Percentiles rank a stretch among this genome's conserved stretches.
phyloP scores from a whole-genome alignment of 2,113 vertebrate genomes.

The Rhodinocichla rosea region DNA sequence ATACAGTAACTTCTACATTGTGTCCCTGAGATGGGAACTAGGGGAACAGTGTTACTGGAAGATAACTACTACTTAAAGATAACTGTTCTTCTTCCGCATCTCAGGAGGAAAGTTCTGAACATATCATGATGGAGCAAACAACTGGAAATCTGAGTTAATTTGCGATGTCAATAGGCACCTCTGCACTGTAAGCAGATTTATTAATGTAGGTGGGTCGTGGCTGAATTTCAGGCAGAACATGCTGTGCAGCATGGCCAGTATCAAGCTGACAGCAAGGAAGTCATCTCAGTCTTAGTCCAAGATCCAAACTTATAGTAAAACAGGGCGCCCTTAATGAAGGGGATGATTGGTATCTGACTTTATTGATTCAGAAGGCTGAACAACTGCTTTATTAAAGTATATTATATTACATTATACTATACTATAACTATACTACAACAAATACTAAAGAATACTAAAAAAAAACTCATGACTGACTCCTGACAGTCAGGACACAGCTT shows the following conservation, averaged over 20 bases:
- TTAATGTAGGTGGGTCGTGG: accelerated
- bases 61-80: background rate
- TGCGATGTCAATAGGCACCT: background rate
- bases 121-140: background rate
- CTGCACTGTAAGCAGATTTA: background rate
- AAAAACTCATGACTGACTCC: too few species aligned
- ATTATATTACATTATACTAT: too few species aligned
- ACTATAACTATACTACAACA: too few species aligned
- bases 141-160: background rate
- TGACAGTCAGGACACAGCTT: too few species aligned
- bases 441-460: too few species aligned
- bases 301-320: background rate
- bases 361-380: too few species aligned
- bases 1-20: background rate
- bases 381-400: too few species aligned
- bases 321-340: too few species aligned
- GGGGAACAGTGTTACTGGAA: background rate
- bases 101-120: background rate
- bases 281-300: background rate
- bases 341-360: too few species aligned
- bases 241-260: background rate
- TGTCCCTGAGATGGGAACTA: background rate
- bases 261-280: background rate
- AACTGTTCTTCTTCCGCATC: background rate
- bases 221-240: background rate